These are phyloP conservation scores for Phania funesta DNA, from an alignment of 2,888 invertebrate genomes.

Conservation along the genomic window DNA sequence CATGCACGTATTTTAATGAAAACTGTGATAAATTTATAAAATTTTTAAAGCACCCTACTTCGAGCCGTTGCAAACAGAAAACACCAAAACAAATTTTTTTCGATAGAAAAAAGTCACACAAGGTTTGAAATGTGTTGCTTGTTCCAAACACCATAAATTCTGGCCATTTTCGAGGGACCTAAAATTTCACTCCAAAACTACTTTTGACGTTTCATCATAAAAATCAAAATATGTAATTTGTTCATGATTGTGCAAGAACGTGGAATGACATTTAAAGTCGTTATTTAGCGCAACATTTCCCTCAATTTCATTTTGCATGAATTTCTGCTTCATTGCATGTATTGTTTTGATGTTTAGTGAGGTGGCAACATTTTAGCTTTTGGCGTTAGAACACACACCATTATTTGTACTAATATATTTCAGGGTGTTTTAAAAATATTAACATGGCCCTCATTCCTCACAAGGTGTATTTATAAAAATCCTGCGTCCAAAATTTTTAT, in stretches of 20 bases:
- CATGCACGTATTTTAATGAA: slow-evolving; percentile 27
- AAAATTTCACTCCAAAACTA: too few species aligned
- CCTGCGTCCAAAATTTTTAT: too few species aligned
- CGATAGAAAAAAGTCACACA: too few species aligned
- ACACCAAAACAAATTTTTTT: too few species aligned
- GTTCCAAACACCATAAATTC: too few species aligned
- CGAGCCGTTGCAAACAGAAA: too few species aligned
- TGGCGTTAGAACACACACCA: slow-evolving; percentile 12
- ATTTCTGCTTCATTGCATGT: slow-evolving; percentile 37
- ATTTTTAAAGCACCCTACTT: background rate
- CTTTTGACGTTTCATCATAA: too few species aligned
- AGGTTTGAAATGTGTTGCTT: too few species aligned
- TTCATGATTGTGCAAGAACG: background rate
- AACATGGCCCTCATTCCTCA: background rate
- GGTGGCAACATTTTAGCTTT: slow-evolving; percentile 11
- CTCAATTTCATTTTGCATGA: slow-evolving; percentile 4
- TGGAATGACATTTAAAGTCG: background rate
- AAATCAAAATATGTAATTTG: too few species aligned
- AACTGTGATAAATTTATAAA: background rate
- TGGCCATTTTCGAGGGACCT: too few species aligned
- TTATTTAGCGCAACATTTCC: background rate
- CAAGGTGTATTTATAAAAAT: too few species aligned
- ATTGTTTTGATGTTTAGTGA: slow-evolving; percentile 25
- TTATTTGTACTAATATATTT: background rate
- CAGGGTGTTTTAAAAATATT: background rate